Percentiles rank a stretch among this genome's conserved stretches.
These are phyloP conservation scores for Trachelus stipa DNA, from an alignment of 2,888 invertebrate species.

Conservation along the genomic window DNA sequence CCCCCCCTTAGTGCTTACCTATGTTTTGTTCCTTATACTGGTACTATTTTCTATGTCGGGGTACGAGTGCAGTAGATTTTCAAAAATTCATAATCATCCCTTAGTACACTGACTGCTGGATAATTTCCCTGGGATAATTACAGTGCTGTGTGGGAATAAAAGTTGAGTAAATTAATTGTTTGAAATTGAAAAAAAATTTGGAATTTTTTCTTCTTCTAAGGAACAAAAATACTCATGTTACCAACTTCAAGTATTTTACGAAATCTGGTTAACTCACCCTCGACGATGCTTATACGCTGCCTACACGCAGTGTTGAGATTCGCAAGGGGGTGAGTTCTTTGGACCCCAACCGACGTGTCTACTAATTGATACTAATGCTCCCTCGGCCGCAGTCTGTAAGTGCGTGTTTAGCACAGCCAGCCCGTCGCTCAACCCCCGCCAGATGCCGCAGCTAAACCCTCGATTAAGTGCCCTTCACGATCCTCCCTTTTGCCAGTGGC, in stretches of 20 bases:
- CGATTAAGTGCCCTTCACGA: conserved; percentile 27
- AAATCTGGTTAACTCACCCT: background rate
- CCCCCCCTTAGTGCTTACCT: background rate
- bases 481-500: conserved; percentile 14
- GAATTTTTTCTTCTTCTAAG: background rate
- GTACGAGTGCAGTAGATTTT: background rate
- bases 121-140: no score
- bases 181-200: background rate
- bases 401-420: conserved; percentile 25
- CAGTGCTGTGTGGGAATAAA: accelerated
- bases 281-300: background rate
- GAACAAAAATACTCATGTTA: background rate
- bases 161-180: no score
- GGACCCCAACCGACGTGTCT: conserved; percentile 19
- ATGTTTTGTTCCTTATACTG: background rate
- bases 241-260: background rate
- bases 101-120: background rate
- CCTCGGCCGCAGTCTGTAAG: conserved; percentile 23
- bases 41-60: background rate
- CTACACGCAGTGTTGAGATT: background rate
- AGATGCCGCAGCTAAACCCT: conserved; percentile 27
- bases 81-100: background rate
- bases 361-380: conserved; percentile 27
- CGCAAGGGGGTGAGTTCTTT: conserved; percentile 4
- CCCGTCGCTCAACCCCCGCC: conserved; percentile 22